These are phyloP conservation scores for Bellardia bayeri DNA, from an alignment of 2,888 invertebrate species.

Conservation along the genomic window DNA sequence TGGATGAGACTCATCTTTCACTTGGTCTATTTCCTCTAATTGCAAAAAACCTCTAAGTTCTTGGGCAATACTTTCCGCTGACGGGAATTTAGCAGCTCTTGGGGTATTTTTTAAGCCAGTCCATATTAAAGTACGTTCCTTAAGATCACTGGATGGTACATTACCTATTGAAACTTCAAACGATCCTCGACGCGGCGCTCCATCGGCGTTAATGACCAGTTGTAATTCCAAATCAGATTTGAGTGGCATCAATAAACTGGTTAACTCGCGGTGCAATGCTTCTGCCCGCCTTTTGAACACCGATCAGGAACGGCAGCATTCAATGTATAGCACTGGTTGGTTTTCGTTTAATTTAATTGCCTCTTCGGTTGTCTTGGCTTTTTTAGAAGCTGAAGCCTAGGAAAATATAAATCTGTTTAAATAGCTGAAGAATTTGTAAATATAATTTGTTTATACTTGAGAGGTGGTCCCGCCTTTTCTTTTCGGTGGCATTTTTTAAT, in stretches of 20 bases:
- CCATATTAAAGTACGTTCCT: constrained; percentile 78
- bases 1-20: background rate
- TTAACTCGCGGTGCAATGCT: constrained; percentile 78
- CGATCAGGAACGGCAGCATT: constrained; percentile 83
- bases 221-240: constrained; percentile 77
- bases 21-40: constrained; percentile 1
- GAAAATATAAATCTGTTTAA: background rate
- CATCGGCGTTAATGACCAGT: constrained; percentile 79
- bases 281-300: constrained; percentile 82
- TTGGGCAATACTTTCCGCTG: constrained; percentile 70
- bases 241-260: constrained; percentile 74
- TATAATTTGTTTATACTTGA: constrained; percentile 22
- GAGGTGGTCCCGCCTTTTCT: constrained; percentile 61
- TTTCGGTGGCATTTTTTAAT: constrained; percentile 75
- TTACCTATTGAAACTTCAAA: constrained; percentile 80
- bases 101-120: constrained; percentile 82
- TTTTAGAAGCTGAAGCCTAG: constrained; percentile 45
- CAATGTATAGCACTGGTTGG: constrained; percentile 80
- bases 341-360: constrained; percentile 64
- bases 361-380: constrained; percentile 28
- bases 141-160: constrained; percentile 70
- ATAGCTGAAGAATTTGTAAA: background rate
- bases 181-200: constrained; percentile 80
- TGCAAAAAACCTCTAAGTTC: constrained; percentile 60
- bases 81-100: constrained; percentile 82